A percentile compares a stretch with the other conserved stretches of the same genome.
phyloP scores from a whole-genome alignment of 2,888 invertebrate genomes.

The Gnatocerus cornutus region DNA sequence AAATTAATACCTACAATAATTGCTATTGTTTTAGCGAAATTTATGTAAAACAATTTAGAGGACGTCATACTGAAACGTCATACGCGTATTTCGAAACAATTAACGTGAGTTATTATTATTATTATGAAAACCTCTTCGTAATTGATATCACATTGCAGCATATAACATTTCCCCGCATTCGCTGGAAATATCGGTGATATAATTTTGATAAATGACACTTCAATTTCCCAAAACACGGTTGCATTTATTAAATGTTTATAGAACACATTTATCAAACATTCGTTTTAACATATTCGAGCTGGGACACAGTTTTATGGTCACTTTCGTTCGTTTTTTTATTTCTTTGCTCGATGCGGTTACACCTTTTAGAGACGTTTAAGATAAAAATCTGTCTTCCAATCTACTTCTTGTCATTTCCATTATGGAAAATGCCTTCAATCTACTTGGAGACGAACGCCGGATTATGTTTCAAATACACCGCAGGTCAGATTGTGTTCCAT shows the following conservation, averaged over 20 bases:
- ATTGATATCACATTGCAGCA: conserved; percentile 42
- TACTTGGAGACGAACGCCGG: not conserved
- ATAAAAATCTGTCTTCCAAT: conserved; percentile 10
- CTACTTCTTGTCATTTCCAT: conserved; percentile 26
- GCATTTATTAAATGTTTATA: conserved; percentile 46
- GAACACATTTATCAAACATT: conserved; percentile 41
- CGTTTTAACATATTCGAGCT: conserved; percentile 5
- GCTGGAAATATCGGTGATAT: conserved; percentile 19
- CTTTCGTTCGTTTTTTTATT: not conserved
- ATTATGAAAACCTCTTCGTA: conserved; percentile 39
- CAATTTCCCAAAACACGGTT: conserved; percentile 43
- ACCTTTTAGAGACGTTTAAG: conserved; percentile 9
- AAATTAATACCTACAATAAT: conserved; percentile 28
- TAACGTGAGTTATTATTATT: conserved; percentile 41
- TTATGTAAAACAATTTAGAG: conserved; percentile 34
- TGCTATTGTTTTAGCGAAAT: conserved; percentile 20
- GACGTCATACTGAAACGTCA: conserved; percentile 29
- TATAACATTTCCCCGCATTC: conserved; percentile 34
- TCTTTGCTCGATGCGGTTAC: conserved; percentile 1
- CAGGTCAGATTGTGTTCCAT: conserved; percentile 2
- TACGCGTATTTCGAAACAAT: conserved; percentile 35
- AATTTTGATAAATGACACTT: conserved; percentile 47
- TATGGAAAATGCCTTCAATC: conserved; percentile 19
- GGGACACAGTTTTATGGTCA: not conserved
- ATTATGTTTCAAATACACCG: conserved; percentile 31